A percentile compares a stretch with the other conserved stretches of the same genome.
phyloP scores from a whole-genome alignment of 2,888 invertebrate genomes.

The Nudaria mundana region DNA sequence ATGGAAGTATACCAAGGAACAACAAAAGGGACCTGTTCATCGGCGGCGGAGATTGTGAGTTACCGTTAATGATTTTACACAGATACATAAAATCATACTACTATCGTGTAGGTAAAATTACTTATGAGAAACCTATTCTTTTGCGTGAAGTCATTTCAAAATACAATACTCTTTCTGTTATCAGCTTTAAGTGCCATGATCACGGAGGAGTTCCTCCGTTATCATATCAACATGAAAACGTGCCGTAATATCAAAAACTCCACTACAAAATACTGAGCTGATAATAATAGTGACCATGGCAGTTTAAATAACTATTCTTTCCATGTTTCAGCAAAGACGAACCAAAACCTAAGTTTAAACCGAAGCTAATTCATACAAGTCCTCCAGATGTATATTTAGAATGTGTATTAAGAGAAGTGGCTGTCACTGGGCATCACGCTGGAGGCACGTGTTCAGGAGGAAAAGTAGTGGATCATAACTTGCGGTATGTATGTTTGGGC shows the following conservation, averaged over 20 bases:
- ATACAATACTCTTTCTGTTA: too few species aligned
- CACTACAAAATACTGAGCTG: too few species aligned
- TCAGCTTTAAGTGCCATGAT: too few species aligned
- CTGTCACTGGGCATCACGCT: conserved; percentile 88
- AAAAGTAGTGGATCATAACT: conserved; percentile 85
- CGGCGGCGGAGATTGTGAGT: conserved; percentile 46
- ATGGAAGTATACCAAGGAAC: conserved; percentile 58
- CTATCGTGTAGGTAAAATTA: too few species aligned
- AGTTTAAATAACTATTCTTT: too few species aligned
- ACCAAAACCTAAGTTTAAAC: conserved; percentile 15
- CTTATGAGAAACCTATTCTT: too few species aligned
- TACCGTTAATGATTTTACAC: background rate
- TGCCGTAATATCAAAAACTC: too few species aligned
- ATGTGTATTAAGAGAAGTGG: conserved; percentile 83
- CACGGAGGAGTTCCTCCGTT: too few species aligned
- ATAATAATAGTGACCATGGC: too few species aligned
- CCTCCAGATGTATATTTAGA: conserved; percentile 81
- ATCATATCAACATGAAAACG: too few species aligned
- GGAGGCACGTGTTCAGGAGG: conserved; percentile 91
- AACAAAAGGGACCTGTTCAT: conserved; percentile 47
- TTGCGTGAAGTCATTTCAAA: too few species aligned
- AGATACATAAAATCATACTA: background rate
- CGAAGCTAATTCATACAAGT: conserved; percentile 19
- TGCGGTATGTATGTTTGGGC: conserved; percentile 68
- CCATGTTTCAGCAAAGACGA: conserved; percentile 29